These are phyloP conservation scores for Thalassoma bifasciatum DNA, from an alignment of 2,113 vertebrate species.

Conservation along the genomic window DNA sequence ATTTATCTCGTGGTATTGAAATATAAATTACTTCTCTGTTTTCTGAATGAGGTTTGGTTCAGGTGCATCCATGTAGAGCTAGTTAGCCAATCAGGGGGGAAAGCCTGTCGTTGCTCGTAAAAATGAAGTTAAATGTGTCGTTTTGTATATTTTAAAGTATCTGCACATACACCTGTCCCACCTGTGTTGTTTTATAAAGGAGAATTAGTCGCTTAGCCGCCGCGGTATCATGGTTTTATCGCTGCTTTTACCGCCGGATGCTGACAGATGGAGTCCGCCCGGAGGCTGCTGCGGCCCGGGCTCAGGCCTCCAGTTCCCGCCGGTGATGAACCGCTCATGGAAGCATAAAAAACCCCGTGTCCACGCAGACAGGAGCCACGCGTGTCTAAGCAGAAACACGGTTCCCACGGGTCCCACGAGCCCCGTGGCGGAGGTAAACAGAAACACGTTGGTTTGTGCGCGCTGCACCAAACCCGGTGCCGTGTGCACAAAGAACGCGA, in stretches of 20 bases:
- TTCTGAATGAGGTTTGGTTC: not conserved
- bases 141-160: not conserved
- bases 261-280: constrained; percentile 14
- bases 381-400: constrained; percentile 1
- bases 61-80: no score
- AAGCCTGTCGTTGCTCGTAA: not conserved
- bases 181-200: accelerated
- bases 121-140: accelerated
- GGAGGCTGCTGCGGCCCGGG: constrained; percentile 15
- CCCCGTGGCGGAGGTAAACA: constrained; percentile 61
- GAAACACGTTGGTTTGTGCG: constrained; percentile 75
- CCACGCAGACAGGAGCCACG: not conserved
- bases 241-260: constrained; percentile 3
- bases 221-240: constrained; percentile 14
- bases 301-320: constrained; percentile 18
- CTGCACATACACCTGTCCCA: accelerated
- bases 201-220: constrained; percentile 18
- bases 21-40: accelerated
- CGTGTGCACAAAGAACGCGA: constrained; percentile 76
- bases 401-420: no score
- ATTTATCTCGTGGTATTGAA: accelerated
- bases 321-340: not conserved
- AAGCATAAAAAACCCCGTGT: not conserved
- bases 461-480: constrained; percentile 75
- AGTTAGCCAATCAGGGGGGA: no score